phyloP scores from a whole-genome alignment of 2,797 vertebrate genomes.

The Anguilla marmorata region DNA sequence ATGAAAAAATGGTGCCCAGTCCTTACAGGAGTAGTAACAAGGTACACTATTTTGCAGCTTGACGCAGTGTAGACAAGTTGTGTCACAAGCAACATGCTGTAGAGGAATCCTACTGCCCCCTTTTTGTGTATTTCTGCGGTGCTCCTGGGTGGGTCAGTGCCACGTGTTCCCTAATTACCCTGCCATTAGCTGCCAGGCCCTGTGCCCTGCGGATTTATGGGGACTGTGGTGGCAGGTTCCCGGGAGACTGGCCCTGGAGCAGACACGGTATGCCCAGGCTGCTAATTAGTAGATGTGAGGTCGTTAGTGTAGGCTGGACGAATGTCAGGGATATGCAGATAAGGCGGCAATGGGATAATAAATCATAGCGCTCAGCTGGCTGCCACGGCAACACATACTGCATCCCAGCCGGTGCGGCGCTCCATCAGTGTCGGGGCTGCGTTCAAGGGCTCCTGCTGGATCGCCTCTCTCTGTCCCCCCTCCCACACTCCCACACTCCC shows the following conservation, averaged over 20 bases:
- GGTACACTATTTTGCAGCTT: neutral
- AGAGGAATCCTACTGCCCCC: neutral
- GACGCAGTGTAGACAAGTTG: neutral
- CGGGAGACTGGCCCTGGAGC: conserved; percentile 50
- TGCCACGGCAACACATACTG: conserved; percentile 3
- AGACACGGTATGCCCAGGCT: conserved; percentile 60
- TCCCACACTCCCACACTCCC: neutral
- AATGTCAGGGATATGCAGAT: conserved; percentile 65
- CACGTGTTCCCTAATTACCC: conserved; percentile 73
- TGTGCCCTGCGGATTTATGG: conserved; percentile 63
- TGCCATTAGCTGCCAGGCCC: conserved; percentile 55
- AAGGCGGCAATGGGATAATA: conserved; percentile 61
- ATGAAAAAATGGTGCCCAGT: too few species aligned
- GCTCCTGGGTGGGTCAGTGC: conserved; percentile 55
- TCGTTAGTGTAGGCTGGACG: conserved; percentile 62
- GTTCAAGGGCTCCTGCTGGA: neutral
- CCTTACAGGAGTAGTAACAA: neutral
- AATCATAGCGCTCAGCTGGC: conserved; percentile 54
- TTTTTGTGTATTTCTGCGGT: conserved; percentile 27
- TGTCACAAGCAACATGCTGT: neutral
- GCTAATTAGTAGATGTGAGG: conserved; percentile 71
- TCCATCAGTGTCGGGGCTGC: neutral
- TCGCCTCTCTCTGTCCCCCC: neutral
- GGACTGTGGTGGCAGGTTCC: conserved; percentile 49
- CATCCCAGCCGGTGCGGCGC: neutral